Evolutionary conservation across 1,140 invertebrate species (phyloP), one percentile per base, ranked within the genome.

Genomic region (Heliconius himera): DNA sequence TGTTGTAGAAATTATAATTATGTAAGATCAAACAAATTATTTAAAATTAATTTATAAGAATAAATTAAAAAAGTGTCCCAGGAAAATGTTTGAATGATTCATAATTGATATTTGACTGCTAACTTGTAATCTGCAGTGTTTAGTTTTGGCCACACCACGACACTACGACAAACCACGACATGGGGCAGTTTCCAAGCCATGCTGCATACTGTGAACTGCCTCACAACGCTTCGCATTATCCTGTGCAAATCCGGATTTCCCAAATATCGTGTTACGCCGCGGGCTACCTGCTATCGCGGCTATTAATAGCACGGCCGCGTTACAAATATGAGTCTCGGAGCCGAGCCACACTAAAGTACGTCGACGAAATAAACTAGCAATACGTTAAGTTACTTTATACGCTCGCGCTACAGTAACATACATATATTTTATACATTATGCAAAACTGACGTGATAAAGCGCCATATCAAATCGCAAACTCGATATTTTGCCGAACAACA

Each of bases 231-330:
- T 83, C 85, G 89, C 85, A 94, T 94, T 93, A 94, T 91, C 90
- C 91, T 93, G 93, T 94, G 93, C 92, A 93, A 94, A 94, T 94
- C 90, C 91, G 90, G 89, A 91, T 92, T 92, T 90, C 85, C 89
- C 89, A 92, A 91, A 92, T 89, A 92, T 90, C 90, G 90, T 90
- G 89, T 86, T 84, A 76, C 75, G 88, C 90, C 90, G 88, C 89
- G 87, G 91, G 91, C 88, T 89, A 89, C 89, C 87, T 88, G 88
- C 88, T 91, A 92, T 92, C 88, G 88, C 88, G 88, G 86, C 90
- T 90, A 93, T 93, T 92, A 92, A 93, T 91, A 92, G 91, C 89
- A 77, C 84, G 85, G 41, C 85, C 87, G 85, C 82, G 88, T 90
- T 91, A 90, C 89, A 92, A 91, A 92, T 90, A 90, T 83, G 87